Base-by-base conservation (phyloP, 2,888 invertebrate genomes). In the Parnassius orleans region DNA sequence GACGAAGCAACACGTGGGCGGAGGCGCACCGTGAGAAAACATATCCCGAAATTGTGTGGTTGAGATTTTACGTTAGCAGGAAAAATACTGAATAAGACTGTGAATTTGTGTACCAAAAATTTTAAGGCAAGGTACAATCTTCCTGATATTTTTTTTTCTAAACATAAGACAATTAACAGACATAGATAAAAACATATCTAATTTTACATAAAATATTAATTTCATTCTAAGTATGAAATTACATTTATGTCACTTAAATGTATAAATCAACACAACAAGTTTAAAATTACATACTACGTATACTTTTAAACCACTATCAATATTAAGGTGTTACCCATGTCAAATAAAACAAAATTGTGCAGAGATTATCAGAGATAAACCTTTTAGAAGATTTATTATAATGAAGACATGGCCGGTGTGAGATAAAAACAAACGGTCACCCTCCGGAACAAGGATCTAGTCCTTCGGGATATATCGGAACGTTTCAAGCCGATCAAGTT, bases 341-440 rank as follows among this genome's bases (percentile, higher is more conserved):
- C 68, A 67, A 69, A 67, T 72, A 65, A 71, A 68, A 80, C 80
- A 80, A 74, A 81, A 81, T 81, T 76, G 69, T 66, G 68, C 66
- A 66, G 66, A 80, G 81, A 83, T 84, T 74, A 80, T 79, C 76
- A 73, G 76, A 78, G 83, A 86, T 86, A 84, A 83, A 79, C 75
- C 77, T 73, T 79, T 76, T 68, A 68, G 69, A 78, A 83, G 80
- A 88, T 86, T 85, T 84, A 84, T 86, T 79, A 79, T 86, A 86
- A 89, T 84, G 83, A 83, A 80, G 83, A 86, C 87, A 86, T 82
- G 80, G 77, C 77, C 79, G 78, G 79, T 78, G 76, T 77, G 69
- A 81, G 87, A 91, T 90, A 89, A 90, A 86, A 84, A 86, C 84
- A 86, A 81, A 84, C 83, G 77, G 78, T 78, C 76, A 75, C 76